Base-by-base conservation (phyloP, 2,888 invertebrate species). In the Diabrotica balteata region DNA sequence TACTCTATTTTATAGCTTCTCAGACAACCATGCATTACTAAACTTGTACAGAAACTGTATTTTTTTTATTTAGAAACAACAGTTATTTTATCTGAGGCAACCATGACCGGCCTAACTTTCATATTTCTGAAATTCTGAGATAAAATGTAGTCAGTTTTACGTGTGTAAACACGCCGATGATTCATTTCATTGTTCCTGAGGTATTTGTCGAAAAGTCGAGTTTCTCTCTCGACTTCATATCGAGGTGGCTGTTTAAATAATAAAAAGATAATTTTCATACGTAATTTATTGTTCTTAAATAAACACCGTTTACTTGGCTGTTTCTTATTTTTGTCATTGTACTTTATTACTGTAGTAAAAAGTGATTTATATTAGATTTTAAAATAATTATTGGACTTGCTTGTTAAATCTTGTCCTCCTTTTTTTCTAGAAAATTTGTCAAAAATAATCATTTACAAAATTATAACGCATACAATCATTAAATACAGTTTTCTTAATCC, bases 211-310 rank as follows among this genome's bases (percentile, higher is more conserved):
- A 71, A 73, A 73, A 71, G 64, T 73, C 63, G 67, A 68, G 66
- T 68, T 71, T 70, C 71, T 70, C 69, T 4, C 32, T 69, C 59
- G 58, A 69, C 73, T 73, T 70, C 68, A 69, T 73, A 71, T 71
- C 71, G 73, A 73, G 68, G 71, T 69, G 70, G 68, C 68, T 72
- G 70, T 72, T 74, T 72, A 74, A 74, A 76, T 73, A 74, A 73
- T 70, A 72, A 68, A 71, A 74, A 74, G 75, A 75, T 75, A 75
- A 75, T 73, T 75, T 73, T 73, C 72, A 70, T 72, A 72, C 72
- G 70, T 74, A 71, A 75, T 75, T 75, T 74, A 75, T 75, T 70
- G 71, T 70, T 70, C 67, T 69, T 70, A 60, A 59, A 58, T 63
- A 72, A 74, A 73, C 69, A 74, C 63, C 46, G 53, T 68, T 72